Evolutionary conservation across 2,888 invertebrate genomes (phyloP).

Genomic region (Chrysolina americana): DNA sequence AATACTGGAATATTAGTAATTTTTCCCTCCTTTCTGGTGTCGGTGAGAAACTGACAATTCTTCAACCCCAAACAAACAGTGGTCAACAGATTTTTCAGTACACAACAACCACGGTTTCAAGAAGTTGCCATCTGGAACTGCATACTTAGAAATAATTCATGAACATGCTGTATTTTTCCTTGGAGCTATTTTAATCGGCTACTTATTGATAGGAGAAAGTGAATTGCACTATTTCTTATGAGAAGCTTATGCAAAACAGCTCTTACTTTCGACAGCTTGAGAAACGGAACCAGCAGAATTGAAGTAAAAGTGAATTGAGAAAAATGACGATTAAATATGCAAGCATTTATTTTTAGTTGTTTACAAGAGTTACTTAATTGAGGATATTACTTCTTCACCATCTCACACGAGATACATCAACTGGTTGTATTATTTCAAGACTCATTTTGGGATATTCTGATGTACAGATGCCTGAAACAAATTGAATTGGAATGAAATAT

Average conservation of each 20-base stretch:
- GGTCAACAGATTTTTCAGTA: too few species aligned
- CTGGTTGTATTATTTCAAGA: too few species aligned
- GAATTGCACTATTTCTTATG: conserved; percentile 45
- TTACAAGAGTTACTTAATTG: not conserved
- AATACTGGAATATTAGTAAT: too few species aligned
- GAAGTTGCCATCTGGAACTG: not conserved
- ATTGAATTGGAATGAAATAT: too few species aligned
- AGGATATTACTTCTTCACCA: not conserved
- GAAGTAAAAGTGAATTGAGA: conserved; percentile 32
- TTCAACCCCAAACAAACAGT: too few species aligned
- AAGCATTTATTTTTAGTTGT: not conserved
- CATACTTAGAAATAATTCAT: not conserved
- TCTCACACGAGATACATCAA: too few species aligned
- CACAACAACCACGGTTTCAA: not conserved
- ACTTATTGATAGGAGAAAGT: conserved; percentile 43
- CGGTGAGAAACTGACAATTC: too few species aligned
- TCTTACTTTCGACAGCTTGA: conserved; percentile 40
- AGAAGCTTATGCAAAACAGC: conserved; percentile 42
- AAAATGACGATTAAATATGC: not conserved
- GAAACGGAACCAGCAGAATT: conserved; percentile 25
- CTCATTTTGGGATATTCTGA: too few species aligned
- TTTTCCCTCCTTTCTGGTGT: too few species aligned
- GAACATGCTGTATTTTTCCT: not conserved
- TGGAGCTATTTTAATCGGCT: not conserved
- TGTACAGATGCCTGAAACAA: too few species aligned